Evolutionary conservation across 2,888 invertebrate species (phyloP).

Genomic region (Lepeophtheirus nordmannii): DNA sequence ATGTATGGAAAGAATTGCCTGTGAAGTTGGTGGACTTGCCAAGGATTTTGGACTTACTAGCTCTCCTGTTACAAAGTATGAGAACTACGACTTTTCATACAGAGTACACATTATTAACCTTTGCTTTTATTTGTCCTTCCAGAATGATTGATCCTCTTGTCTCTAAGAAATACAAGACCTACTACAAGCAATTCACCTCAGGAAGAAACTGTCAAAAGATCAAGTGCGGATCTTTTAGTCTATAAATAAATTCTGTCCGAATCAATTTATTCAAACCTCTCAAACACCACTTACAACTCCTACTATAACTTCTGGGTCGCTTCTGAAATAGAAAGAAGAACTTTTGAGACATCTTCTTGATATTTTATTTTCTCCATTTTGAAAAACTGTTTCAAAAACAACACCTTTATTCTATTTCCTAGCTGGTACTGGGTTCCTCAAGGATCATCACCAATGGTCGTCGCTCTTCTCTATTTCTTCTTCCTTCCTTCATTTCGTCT

Average conservation of each 20-base stretch:
- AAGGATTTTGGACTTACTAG: slow-evolving; percentile 10
- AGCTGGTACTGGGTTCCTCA: too few relatives aligned
- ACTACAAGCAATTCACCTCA: slow-evolving; percentile 13
- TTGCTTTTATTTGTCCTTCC: neutral
- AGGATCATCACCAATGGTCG: too few relatives aligned
- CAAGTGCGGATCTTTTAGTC: slow-evolving; percentile 21
- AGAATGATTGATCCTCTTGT: slow-evolving; percentile 16
- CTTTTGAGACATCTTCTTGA: too few relatives aligned
- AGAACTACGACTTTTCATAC: neutral
- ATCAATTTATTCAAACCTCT: neutral
- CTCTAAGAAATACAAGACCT: slow-evolving; percentile 20
- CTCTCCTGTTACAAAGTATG: slow-evolving; percentile 8
- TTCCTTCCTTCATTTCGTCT: too few relatives aligned
- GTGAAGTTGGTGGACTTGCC: slow-evolving; percentile 20
- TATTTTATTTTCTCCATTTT: neutral
- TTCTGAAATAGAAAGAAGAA: too few relatives aligned
- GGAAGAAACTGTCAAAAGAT: slow-evolving; percentile 23
- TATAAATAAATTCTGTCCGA: neutral
- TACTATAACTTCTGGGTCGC: too few relatives aligned
- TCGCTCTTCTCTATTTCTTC: too few relatives aligned
- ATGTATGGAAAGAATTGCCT: slow-evolving; percentile 24
- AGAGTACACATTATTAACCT: neutral
- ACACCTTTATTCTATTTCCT: too few relatives aligned
- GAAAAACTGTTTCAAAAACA: neutral
- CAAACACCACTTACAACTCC: neutral